These are phyloP conservation scores for Heliocidaris erythrogramma DNA, from an alignment of 35 echinoderm and acorn worm genomes.

Conservation along the genomic window DNA sequence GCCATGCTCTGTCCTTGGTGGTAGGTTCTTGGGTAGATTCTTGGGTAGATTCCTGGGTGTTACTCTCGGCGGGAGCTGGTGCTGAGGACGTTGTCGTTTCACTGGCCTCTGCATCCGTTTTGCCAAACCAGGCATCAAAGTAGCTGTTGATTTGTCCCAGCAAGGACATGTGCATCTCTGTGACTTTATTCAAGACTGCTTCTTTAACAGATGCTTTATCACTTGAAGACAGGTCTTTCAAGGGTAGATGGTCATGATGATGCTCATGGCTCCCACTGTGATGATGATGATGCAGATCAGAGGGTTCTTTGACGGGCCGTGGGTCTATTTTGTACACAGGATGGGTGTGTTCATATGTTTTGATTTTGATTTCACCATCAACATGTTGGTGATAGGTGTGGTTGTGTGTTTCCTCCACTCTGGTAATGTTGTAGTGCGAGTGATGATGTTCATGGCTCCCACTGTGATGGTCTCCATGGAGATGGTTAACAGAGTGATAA, in stretches of 20 bases:
- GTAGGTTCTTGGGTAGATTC: neutral
- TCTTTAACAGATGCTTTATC: neutral
- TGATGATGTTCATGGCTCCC: constrained; percentile 28
- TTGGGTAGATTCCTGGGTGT: neutral
- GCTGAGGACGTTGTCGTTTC: neutral
- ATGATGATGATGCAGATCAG: neutral
- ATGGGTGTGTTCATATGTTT: neutral
- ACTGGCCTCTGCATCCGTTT: neutral
- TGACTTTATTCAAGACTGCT: neutral
- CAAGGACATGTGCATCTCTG: neutral
- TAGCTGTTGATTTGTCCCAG: neutral
- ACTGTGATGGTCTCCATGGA: constrained; percentile 25
- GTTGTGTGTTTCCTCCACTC: constrained; percentile 9
- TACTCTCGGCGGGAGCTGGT: no score
- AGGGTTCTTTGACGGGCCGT: neutral
- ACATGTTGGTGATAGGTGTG: constrained; percentile 12
- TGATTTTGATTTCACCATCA: neutral
- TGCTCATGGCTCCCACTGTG: constrained; percentile 21
- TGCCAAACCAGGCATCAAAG: neutral
- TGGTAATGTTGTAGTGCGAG: neutral
- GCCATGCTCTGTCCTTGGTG: neutral
- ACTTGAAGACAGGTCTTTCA: neutral
- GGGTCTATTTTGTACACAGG: constrained; percentile 23
- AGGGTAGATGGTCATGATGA: neutral
- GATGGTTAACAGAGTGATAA: neutral